A percentile compares a stretch with the other conserved stretches of the same genome.
Evolutionary conservation across 1,140 invertebrate species (phyloP).

Genomic region (Drosophila pandora): DNA sequence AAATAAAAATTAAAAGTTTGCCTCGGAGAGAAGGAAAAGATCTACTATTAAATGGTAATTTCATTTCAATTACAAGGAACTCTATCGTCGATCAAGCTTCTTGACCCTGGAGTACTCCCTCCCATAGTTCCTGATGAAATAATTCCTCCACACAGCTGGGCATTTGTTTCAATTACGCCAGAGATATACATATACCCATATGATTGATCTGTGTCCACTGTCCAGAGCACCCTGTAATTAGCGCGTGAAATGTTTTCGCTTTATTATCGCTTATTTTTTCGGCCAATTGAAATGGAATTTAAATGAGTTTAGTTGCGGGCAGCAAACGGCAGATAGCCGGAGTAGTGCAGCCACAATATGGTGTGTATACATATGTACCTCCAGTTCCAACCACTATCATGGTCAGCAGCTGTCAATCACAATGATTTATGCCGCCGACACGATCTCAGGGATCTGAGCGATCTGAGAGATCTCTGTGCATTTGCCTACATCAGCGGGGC

Average conservation of each 20-base stretch:
- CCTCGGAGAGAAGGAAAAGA: no score
- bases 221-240: constrained; percentile 73
- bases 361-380: constrained; percentile 20
- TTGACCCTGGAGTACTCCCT: background rate
- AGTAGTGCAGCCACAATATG: constrained; percentile 2
- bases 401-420: constrained; percentile 78
- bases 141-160: constrained; percentile 59
- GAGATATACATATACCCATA: constrained; percentile 52
- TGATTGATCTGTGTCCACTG: constrained; percentile 75
- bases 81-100: constrained; percentile 3
- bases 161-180: constrained; percentile 74
- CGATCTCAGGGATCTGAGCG: constrained; percentile 9
- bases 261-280: constrained; percentile 56
- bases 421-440: constrained; percentile 80
- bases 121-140: constrained; percentile 57
- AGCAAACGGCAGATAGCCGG: constrained; percentile 27
- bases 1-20: no score
- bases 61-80: background rate
- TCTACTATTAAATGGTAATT: no score
- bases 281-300: constrained; percentile 80
- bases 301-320: constrained; percentile 80
- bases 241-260: constrained; percentile 64
- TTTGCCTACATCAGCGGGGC: constrained; percentile 76
- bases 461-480: constrained; percentile 55
- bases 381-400: constrained; percentile 37